Base-by-base conservation (phyloP, 1,140 invertebrate genomes). In the Drosophila oshimai region DNA sequence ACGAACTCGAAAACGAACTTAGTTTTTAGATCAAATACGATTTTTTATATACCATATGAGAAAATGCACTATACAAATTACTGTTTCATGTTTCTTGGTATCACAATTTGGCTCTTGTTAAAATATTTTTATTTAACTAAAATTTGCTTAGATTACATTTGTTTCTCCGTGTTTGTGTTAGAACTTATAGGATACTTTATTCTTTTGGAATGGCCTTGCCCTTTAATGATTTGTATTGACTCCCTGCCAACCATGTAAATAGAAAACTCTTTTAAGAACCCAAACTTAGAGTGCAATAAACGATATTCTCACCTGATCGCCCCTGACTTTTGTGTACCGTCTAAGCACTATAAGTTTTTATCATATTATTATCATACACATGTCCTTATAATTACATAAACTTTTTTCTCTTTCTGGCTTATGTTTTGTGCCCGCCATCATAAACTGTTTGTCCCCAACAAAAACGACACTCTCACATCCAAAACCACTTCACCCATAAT, bases 351-450 rank as follows among this genome's bases (percentile, higher is more conserved):
- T 42, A 26, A 15, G 22, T 67, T 53, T 29, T 53, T 39, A 6
- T 46, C 50, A 47, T 46, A 54, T 20, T 69, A 20, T 49, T 42
- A 37, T 13, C 60, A 71, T n/a, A n/a, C 75, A 67, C 64, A 55
- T 67, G n/a, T 86, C 58, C 65, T 53, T 73, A 64, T 81, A 83
- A 81, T 87, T 76, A 86, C 69, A 36, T 67, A 9, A 42, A 72
- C 60, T 72, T 77, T 44, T 60, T 81, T 75, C 65, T 89, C 71
- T 89, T 80, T 86, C 49, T 74, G 62, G 76, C 69, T 74, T 78
- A 72, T 88, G 62, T 76, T 73, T 89, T 76, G 64, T 83, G 42
- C 54, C 55, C 65, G 54, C 54, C 44, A 58, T 65, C 67, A 55
- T 41, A 46, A 65, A 58, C 28, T 65, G 37, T 50, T 50, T 65